phyloP scores from a whole-genome alignment of 2,113 vertebrate species.

The Onychorhynchus coronatus region DNA sequence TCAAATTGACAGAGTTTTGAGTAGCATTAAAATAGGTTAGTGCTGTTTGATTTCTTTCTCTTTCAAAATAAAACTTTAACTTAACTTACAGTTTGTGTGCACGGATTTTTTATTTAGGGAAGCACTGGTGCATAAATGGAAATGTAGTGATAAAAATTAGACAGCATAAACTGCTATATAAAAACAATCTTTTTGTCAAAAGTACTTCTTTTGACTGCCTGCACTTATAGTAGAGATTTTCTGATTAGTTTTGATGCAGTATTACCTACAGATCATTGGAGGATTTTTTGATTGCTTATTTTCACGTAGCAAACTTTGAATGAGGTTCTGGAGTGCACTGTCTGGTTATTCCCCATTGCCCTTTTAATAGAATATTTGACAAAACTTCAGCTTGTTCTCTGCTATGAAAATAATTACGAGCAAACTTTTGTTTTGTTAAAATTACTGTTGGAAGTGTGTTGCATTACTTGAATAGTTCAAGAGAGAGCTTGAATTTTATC shows the following conservation, averaged over 20 bases:
- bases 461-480: background rate
- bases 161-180: background rate
- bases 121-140: background rate
- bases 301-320: background rate
- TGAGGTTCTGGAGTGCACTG: background rate
- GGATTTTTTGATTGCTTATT: background rate
- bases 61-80: background rate
- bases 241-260: background rate
- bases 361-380: background rate
- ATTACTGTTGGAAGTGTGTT: background rate
- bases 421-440: background rate
- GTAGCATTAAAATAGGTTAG: background rate
- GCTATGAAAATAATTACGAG: background rate
- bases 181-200: background rate
- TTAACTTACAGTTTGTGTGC: background rate
- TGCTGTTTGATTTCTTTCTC: background rate
- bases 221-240: background rate
- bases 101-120: background rate
- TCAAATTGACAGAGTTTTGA: background rate
- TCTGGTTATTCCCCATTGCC: background rate
- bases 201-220: background rate
- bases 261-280: background rate
- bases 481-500: background rate
- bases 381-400: background rate
- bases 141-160: background rate